Evolutionary conservation across 2,797 vertebrate genomes (phyloP), one percentile per base, ranked within the genome.

Genomic region (Phrynocephalus vlangalii): DNA sequence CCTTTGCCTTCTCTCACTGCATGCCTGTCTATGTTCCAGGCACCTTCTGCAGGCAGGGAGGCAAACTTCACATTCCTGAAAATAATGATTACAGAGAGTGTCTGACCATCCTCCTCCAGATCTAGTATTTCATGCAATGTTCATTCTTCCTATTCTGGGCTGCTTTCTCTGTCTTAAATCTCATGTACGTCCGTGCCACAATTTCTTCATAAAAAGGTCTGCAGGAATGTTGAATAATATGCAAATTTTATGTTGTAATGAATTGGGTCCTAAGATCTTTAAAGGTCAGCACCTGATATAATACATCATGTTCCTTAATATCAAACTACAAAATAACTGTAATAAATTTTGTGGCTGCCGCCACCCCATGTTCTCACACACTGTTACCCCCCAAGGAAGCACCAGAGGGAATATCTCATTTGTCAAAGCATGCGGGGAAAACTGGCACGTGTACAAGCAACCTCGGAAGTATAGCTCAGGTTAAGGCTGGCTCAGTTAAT

Each of bases 241-340:
- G 97, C 96, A 97, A 97, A 97, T 97, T 97, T 97, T 97, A 97
- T 97, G 96, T 96, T 97, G 95, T 96, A 97, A 97, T 97, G 97
- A 97, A 97, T 97, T 97, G 96, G 96, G 95, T 96, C 96, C 96
- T 97, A 96, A 97, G 96, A 97, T 97, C 96, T 97, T 97, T 97
- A 97, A 97, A 97, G 97, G 97, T 97, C 97, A 97, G 96, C 95
- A 97, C 96, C 96, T 97, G 96, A 96, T 97, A 96, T 96, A 97
- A 97, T 97, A 97, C 95, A 97, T 97, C 96, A 97, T 96, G 96
- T 96, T 95, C 96, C 97, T 97, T 97, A 97, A 97, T 97, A 97
- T 97, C 96, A 97, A 88, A 97, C 97, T 96, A 95, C 97, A 97
- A 97, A 97, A 97, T 97, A 97, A 97, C 96, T 67, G 95, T 95